Percentiles rank a stretch among this genome's conserved stretches.
phyloP scores from a whole-genome alignment of 2,888 invertebrate species.

The Brenthis daphne region DNA sequence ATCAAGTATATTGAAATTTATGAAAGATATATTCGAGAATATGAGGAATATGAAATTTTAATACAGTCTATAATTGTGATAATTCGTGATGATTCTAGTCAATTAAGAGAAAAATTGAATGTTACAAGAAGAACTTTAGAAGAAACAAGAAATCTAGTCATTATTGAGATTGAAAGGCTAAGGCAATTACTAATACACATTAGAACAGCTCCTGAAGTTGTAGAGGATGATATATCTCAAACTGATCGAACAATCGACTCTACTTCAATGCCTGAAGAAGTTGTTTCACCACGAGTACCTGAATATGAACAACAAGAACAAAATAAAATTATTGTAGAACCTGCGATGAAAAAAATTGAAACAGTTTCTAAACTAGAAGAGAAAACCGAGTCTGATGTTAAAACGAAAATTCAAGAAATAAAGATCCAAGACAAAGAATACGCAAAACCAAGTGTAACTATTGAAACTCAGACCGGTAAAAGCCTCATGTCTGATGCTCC shows the following conservation, averaged over 20 bases:
- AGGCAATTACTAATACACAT: conserved; percentile 72
- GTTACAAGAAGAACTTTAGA: conserved; percentile 81
- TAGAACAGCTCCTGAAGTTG: conserved; percentile 60
- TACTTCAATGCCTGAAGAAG: conserved; percentile 87
- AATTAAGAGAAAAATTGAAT: conserved; percentile 79
- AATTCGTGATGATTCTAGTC: conserved; percentile 76
- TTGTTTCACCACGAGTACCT: conserved; percentile 68
- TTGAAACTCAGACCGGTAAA: conserved; percentile 86
- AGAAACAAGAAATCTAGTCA: conserved; percentile 84
- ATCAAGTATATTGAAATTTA: conserved; percentile 74
- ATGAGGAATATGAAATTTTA: conserved; percentile 73
- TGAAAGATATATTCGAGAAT: conserved; percentile 72
- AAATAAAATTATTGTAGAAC: conserved; percentile 41
- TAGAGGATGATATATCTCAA: conserved; percentile 76
- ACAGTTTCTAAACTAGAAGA: conserved; percentile 18
- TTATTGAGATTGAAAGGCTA: conserved; percentile 81
- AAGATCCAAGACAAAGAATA: conserved; percentile 45
- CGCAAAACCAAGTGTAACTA: conserved; percentile 54
- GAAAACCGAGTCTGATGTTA: conserved; percentile 27
- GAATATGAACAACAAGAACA: conserved; percentile 47
- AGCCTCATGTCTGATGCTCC: conserved; percentile 78
- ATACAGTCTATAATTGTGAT: conserved; percentile 72
- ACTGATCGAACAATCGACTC: conserved; percentile 86
- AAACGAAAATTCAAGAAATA: conserved; percentile 38
- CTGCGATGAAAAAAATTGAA: conserved; percentile 40